Percentiles rank a stretch among this genome's conserved stretches.
Evolutionary conservation across 2,888 invertebrate genomes (phyloP).

Genomic region (Callimorpha dominula): DNA sequence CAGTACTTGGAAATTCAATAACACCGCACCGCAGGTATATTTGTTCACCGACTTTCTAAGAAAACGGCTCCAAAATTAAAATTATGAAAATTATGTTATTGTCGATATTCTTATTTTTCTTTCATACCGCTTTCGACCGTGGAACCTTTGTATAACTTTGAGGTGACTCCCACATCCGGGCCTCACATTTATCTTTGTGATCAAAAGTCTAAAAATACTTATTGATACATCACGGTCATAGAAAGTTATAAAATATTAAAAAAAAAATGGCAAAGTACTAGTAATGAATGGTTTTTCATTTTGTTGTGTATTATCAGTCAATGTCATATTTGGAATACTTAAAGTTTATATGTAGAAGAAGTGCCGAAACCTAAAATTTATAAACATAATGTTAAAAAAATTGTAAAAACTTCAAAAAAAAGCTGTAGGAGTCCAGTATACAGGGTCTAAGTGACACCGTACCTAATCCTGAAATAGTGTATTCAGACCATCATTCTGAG

Average conservation of each 20-base stretch:
- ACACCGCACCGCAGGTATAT: background rate
- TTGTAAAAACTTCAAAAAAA: too few species aligned
- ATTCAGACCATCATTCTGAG: too few species aligned
- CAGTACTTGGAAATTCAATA: background rate
- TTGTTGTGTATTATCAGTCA: background rate
- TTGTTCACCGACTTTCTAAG: background rate
- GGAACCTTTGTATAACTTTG: constrained; percentile 21
- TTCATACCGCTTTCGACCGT: constrained; percentile 7
- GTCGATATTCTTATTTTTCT: constrained; percentile 20
- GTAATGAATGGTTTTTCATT: background rate
- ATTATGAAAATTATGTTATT: constrained; percentile 10
- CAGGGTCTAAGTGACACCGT: too few species aligned
- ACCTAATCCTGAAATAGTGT: too few species aligned
- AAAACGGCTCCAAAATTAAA: constrained; percentile 2
- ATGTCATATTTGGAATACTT: too few species aligned
- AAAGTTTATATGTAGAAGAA: too few species aligned
- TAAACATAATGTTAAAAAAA: too few species aligned
- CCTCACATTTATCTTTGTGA: background rate
- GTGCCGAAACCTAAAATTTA: too few species aligned
- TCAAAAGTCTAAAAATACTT: constrained; percentile 3
- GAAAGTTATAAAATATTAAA: background rate
- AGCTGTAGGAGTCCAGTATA: too few species aligned
- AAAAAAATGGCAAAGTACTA: background rate
- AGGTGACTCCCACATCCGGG: background rate
- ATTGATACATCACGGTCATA: background rate